phyloP scores from a whole-genome alignment of 2,113 vertebrate species.

The Grallaria varia region DNA sequence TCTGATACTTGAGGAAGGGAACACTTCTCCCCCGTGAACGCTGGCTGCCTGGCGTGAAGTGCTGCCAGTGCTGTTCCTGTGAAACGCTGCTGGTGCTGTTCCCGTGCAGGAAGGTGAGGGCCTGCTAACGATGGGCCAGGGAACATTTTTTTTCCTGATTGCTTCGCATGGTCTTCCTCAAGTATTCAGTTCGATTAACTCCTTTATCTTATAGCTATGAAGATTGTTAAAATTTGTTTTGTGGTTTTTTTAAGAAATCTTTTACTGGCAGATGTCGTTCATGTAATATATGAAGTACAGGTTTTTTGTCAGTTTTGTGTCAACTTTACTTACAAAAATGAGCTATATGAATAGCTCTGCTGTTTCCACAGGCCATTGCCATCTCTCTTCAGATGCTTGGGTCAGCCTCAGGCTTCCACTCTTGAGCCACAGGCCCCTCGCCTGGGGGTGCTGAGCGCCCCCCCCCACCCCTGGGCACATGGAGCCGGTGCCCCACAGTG shows the following conservation, averaged over 20 bases:
- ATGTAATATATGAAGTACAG: neutral
- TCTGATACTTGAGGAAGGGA: neutral
- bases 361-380: neutral
- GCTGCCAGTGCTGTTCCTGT: neutral
- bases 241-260: neutral
- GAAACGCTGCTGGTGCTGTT: neutral
- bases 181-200: constrained; percentile 13
- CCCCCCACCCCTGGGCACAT: neutral
- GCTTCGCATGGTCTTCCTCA: neutral
- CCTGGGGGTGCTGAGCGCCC: neutral
- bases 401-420: neutral
- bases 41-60: neutral
- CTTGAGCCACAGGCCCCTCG: neutral
- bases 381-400: neutral
- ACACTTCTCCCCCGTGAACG: neutral
- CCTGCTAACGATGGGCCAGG: neutral
- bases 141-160: neutral
- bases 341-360: neutral
- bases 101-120: neutral
- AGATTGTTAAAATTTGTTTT: neutral
- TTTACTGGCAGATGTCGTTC: neutral
- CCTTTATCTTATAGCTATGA: neutral
- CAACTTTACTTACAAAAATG: neutral
- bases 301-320: neutral
- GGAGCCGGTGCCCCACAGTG: neutral